Evolutionary conservation across 2,113 vertebrate species (phyloP).

Genomic region (Ophiodon elongatus): DNA sequence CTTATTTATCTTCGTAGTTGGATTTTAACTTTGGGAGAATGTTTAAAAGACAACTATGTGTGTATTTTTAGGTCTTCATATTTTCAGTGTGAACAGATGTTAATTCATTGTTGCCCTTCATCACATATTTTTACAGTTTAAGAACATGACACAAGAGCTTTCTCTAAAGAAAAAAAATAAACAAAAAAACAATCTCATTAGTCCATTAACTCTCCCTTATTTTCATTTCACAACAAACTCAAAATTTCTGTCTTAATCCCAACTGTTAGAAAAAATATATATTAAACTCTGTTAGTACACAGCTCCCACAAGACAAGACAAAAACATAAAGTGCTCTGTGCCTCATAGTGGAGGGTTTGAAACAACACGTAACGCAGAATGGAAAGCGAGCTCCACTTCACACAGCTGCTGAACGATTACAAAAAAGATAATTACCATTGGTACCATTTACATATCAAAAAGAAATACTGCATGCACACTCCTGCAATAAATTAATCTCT

Average conservation of each 20-base stretch:
- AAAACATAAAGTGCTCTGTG: conserved; percentile 64
- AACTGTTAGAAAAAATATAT: conserved; percentile 22
- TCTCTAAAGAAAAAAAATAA: not conserved
- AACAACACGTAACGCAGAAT: not conserved
- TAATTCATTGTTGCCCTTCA: not conserved
- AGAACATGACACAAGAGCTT: not conserved
- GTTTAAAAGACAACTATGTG: not conserved
- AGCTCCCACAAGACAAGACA: conserved; percentile 1
- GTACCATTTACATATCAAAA: not conserved
- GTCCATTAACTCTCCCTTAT: not conserved
- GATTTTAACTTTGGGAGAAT: not conserved
- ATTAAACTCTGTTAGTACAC: conserved; percentile 21
- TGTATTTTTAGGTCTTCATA: not conserved
- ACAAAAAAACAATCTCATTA: not conserved
- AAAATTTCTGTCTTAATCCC: not conserved
- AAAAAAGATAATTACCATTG: not conserved
- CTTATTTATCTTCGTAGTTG: not conserved
- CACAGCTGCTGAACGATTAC: no score
- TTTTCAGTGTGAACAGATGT: not conserved
- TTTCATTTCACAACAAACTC: not conserved
- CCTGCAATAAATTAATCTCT: conserved; percentile 28
- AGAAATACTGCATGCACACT: conserved; percentile 19
- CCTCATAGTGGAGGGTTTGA: not conserved
- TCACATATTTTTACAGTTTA: not conserved
- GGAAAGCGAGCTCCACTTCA: no score